Base-by-base conservation (phyloP, 2,113 vertebrate genomes). In the Calidris pugnax region DNA sequence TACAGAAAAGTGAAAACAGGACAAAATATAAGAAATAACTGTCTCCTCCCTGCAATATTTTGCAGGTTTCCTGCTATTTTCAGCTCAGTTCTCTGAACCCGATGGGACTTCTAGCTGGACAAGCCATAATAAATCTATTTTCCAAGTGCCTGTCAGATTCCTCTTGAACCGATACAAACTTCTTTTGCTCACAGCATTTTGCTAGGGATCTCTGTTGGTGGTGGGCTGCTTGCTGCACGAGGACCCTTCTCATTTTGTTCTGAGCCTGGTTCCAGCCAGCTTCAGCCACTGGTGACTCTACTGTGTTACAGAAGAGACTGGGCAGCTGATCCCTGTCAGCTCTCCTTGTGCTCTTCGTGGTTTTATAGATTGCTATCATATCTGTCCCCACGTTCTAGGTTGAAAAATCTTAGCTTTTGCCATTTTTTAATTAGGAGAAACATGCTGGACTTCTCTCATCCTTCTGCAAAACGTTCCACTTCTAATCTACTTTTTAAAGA, bases 231-330 rank as follows among this genome's bases (percentile, higher is more conserved):
- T 63, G 60, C 72, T 28, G 55, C 3, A 2, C 3, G 51, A 59
- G 32, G 64, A 14, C 6, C 43, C 28, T 74, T 82, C 55, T 45
- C 0, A 2, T 33, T 48, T 19, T 41, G 20, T n/a, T 57, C 9
- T 22, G 23, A 89, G 78, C 45, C 48, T 30, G 11, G 13, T 50
- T 71, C 50, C 51, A 59, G 12, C 14, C 32, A 41, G 28, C 22
- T 51, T 56, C 12, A 3, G 45, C 17, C 37, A 0, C 14, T 20
- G 45, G 0, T 35, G 23, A 2, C 82, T 60, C 0, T 15, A 3
- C 4, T 62, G 41, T 66, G 51, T 17, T 12, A 8, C 10, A n/a
- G 28, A 22, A 43, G 62, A 35, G 17, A 3, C 23, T 17, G 35
- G 10, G 3, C 14, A 64, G 64, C 57, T 35, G 56, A 23, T 67